These are phyloP conservation scores for Phrixothrix hirtus DNA, from an alignment of 2,888 invertebrate species.

Conservation along the genomic window DNA sequence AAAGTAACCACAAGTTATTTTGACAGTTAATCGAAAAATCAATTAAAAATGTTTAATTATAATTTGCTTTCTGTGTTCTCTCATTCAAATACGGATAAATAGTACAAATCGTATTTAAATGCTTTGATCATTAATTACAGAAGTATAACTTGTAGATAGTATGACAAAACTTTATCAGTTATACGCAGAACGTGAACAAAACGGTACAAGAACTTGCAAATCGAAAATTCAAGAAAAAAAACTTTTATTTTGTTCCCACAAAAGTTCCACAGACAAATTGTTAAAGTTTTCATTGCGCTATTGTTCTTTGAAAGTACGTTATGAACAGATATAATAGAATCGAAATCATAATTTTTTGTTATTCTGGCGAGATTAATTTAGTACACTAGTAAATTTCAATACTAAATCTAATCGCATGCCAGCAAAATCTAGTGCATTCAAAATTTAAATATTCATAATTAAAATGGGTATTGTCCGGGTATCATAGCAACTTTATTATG, in stretches of 20 bases:
- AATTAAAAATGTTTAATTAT: slow-evolving; percentile 8
- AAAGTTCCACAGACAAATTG: slow-evolving; percentile 29
- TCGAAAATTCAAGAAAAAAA: slow-evolving; percentile 26
- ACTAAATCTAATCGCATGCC: too few species aligned
- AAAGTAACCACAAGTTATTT: slow-evolving; percentile 8
- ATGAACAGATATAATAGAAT: slow-evolving; percentile 15
- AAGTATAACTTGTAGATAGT: too few species aligned
- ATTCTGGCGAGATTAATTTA: slow-evolving; percentile 7
- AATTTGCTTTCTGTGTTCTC: too few species aligned
- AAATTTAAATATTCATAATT: slow-evolving; percentile 26
- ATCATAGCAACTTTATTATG: slow-evolving; percentile 31
- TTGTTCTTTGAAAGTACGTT: slow-evolving; percentile 29
- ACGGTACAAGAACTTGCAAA: slow-evolving; percentile 17
- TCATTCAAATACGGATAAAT: too few species aligned
- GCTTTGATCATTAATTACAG: too few species aligned
- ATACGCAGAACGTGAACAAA: too few species aligned
- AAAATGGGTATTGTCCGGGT: slow-evolving; percentile 30
- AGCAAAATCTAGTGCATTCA: too few species aligned
- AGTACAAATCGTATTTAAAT: too few species aligned
- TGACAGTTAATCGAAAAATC: slow-evolving; percentile 26
- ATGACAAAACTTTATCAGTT: too few species aligned
- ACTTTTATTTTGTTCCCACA: slow-evolving; percentile 23
- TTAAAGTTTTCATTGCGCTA: slow-evolving; percentile 31
- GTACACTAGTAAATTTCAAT: background rate
- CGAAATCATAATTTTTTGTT: slow-evolving; percentile 18